Percentiles rank a stretch among this genome's conserved stretches.
These are phyloP conservation scores for Acanthopleura granulata DNA, from an alignment of 2,888 invertebrate genomes.

Conservation along the genomic window DNA sequence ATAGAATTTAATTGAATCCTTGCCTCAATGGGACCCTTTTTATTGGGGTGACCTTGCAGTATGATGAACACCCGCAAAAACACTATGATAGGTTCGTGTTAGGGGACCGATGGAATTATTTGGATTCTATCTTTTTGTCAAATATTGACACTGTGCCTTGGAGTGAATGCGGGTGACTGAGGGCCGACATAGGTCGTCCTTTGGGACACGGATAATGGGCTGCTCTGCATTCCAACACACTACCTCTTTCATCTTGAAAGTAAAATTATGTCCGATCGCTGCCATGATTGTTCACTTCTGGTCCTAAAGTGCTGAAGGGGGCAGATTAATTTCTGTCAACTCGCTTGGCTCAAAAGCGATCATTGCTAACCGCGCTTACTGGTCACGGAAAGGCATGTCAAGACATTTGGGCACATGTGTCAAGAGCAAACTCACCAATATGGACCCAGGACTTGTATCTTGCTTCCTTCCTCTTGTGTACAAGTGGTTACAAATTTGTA, in stretches of 20 bases:
- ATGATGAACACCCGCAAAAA: background rate
- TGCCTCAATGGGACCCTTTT: background rate
- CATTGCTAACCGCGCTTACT: background rate
- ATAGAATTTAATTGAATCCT: constrained; percentile 19
- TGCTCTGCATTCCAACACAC: constrained; percentile 1
- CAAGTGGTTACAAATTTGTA: too few species aligned
- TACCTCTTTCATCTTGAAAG: constrained; percentile 12
- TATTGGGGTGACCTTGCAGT: background rate
- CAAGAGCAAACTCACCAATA: too few species aligned
- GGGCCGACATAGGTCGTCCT: background rate
- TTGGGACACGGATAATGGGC: background rate
- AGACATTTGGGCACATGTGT: too few species aligned
- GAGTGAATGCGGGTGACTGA: background rate
- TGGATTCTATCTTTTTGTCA: constrained; percentile 19
- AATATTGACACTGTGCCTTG: background rate
- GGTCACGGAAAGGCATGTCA: background rate
- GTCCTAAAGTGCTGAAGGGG: background rate
- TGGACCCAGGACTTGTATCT: too few species aligned
- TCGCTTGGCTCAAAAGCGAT: background rate
- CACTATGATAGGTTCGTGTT: background rate
- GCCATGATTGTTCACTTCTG: constrained; percentile 9
- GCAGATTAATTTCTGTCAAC: background rate
- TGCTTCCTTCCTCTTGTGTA: too few species aligned
- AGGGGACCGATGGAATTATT: constrained; percentile 7
- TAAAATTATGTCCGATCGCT: background rate